Conservation (phyloP, 2,888 invertebrate species). For the Pachycephus smyrnensis region DNA sequence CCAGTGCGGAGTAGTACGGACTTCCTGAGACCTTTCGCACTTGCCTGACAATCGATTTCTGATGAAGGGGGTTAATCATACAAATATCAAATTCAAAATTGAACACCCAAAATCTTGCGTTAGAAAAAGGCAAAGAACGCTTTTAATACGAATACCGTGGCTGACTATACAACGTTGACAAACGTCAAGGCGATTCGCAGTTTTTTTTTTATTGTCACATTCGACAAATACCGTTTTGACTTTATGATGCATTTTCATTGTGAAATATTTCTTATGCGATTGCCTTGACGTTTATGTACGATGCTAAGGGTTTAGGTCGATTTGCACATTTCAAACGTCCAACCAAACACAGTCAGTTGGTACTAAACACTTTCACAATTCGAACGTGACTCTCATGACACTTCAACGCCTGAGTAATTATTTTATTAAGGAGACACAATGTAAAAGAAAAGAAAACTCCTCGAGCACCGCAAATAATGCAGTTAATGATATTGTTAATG, state of each 20-base stretch:
- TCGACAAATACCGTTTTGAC: neutral
- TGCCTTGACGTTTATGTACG: neutral
- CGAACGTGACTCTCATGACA: neutral
- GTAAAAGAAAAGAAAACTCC: neutral
- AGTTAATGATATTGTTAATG: constrained; percentile 32
- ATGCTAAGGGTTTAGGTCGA: neutral
- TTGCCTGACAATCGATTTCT: constrained; percentile 17
- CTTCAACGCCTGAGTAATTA: neutral
- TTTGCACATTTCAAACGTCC: neutral
- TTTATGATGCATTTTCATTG: neutral
- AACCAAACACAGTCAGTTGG: neutral
- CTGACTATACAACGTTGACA: neutral
- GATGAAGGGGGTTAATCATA: constrained; percentile 11
- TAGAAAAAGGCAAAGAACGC: neutral
- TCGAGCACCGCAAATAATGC: constrained; percentile 22
- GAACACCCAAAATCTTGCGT: neutral
- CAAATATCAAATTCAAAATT: constrained; percentile 8
- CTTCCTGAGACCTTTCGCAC: constrained; percentile 27
- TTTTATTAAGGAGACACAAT: neutral
- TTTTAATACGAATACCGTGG: neutral
- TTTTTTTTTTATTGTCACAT: neutral
- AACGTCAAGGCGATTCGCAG: neutral
- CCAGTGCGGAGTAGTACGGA: constrained; percentile 34
- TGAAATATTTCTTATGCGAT: neutral
- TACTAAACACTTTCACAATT: neutral